Base-by-base conservation (phyloP, 2,797 vertebrate genomes). In the Manis crassicaudata region DNA sequence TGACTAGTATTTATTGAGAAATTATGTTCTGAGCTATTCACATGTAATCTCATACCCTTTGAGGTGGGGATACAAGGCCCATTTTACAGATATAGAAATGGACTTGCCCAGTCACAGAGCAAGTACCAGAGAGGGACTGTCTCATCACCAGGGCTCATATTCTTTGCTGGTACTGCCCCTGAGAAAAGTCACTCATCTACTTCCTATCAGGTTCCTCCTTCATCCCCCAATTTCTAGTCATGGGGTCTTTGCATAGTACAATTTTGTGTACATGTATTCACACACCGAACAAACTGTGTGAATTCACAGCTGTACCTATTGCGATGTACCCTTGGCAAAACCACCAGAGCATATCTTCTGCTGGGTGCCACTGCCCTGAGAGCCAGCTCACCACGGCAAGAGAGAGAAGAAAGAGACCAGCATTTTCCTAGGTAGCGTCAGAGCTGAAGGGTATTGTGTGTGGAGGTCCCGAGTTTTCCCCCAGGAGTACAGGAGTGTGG, bases 371-470 rank as follows among this genome's bases (percentile, higher is more conserved):
- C 4, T 56, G 43, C 35, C 60, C 43, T 14, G 12, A 60, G 52
- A 76, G 68, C 52, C 12, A 20, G 43, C 35, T 68, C 75, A 50
- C 3, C 14, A 50, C 3, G 21, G 29, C 60, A 40, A 12, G 8
- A 6, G 43, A 46, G 75, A 82, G 6, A 37, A 23, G 27, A 7
- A 46, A 58, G 50, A 63, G 40, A 46, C 1, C 20, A 65, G 13
- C 58, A 27, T 40, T 50, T 35, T 18, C 58, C 32, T 43, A 50
- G 43, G 75, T 32, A 14, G 50, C 32, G 50, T 0, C 3, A 43
- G 58, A 65, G 62, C 12, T 37, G 40, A n/a, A 1, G 3, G 29
- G 29, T 1, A 2, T 1, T 7, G 14, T 13, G 5, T 13, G 82
- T 21, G n/a, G 29, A 46, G 14, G 14, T 29, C 10, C 60, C 18